Evolutionary conservation across 2,113 vertebrate genomes (phyloP).

Genomic region (Piliocolobus tephrosceles): DNA sequence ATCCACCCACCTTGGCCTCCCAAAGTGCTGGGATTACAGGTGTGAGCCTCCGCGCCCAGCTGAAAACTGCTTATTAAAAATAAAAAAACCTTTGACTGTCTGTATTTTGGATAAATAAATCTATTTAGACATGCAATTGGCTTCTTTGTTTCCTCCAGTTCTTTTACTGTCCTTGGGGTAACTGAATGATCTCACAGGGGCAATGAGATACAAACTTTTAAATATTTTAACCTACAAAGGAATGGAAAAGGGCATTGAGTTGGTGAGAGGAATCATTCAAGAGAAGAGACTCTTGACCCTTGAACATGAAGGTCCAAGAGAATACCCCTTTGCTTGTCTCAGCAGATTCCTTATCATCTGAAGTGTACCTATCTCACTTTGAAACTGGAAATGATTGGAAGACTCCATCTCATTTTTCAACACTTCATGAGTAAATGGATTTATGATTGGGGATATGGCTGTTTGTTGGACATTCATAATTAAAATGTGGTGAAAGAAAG

Average conservation of each 20-base stretch:
- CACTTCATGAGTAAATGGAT: background rate
- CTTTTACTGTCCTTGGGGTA: background rate
- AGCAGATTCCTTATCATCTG: background rate
- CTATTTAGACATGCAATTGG: background rate
- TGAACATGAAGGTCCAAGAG: background rate
- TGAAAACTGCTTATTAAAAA: background rate
- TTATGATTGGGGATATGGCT: background rate
- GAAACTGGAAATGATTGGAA: background rate
- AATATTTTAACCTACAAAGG: background rate
- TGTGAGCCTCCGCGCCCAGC: no score
- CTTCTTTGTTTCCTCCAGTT: background rate
- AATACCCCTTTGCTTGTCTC: background rate
- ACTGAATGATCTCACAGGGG: background rate
- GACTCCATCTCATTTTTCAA: background rate
- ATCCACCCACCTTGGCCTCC: no score
- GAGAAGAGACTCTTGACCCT: background rate
- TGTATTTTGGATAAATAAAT: background rate
- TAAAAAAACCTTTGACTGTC: conserved; percentile 12
- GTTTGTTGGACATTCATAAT: background rate
- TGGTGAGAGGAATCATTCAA: background rate
- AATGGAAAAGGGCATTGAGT: background rate
- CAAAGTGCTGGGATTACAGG: no score
- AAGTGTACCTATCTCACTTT: background rate
- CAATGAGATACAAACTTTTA: background rate
- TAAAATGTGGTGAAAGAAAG: background rate